A percentile compares a stretch with the other conserved stretches of the same genome.
Evolutionary conservation across 2,113 vertebrate species (phyloP).

Genomic region (Urocynchramus pylzowi): DNA sequence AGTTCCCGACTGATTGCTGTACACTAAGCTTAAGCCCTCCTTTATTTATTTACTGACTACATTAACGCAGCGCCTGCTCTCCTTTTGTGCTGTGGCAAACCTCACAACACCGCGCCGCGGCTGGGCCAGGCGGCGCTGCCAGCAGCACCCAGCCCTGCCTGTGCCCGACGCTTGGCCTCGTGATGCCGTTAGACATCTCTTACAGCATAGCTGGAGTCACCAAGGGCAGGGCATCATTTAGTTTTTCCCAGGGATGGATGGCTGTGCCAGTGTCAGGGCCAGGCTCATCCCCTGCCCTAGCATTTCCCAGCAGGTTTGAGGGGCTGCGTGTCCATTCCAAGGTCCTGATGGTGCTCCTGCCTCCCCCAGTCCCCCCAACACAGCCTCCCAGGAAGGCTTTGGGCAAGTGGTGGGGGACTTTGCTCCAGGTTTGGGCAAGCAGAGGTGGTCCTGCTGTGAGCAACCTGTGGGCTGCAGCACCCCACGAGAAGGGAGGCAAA

Average conservation of each 20-base stretch:
- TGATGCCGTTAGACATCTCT: rapidly evolving
- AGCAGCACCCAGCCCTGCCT: rapidly evolving
- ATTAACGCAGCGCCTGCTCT: conserved; percentile 68
- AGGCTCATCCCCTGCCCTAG: rapidly evolving
- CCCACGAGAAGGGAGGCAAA: not conserved
- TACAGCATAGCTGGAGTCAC: rapidly evolving
- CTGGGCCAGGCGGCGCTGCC: not conserved
- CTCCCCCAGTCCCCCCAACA: not conserved
- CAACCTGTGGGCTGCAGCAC: rapidly evolving
- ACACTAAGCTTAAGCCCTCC: conserved; percentile 78
- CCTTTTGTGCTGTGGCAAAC: conserved; percentile 13
- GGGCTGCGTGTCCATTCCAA: rapidly evolving
- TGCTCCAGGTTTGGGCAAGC: not conserved
- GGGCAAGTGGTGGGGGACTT: not conserved
- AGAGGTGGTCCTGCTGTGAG: not conserved
- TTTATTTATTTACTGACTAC: conserved; percentile 85
- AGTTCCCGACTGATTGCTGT: conserved; percentile 79
- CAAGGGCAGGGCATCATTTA: not conserved
- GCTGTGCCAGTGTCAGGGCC: not conserved
- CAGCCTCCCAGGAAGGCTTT: not conserved
- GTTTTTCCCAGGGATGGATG: not conserved
- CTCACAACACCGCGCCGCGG: not conserved
- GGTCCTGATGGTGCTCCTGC: too few relatives aligned
- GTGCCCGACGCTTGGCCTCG: rapidly evolving
- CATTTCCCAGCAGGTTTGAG: not conserved